Base-by-base conservation (phyloP, 2,888 invertebrate genomes). In the Scaptomyza flava region DNA sequence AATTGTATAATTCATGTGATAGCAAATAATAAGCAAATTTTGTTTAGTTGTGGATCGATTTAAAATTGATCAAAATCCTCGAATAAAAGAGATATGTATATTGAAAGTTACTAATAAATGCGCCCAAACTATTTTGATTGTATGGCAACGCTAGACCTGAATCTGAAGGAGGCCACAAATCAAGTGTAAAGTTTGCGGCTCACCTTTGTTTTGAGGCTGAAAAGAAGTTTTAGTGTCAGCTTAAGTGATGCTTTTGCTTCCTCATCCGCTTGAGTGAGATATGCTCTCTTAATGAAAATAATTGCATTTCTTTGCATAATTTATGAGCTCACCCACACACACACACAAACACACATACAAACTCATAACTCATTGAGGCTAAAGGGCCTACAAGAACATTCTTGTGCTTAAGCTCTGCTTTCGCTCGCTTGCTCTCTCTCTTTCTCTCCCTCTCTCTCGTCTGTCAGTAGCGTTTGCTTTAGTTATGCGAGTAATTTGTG, bases 301-400 rank as follows among this genome's bases (percentile, higher is more conserved):
- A 80, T 87, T 77, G 77, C 74, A 74, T 72, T 73, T 73, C 72
- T 76, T 68, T 73, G 72, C 72, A 85, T 85, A 82, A 84, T 87
- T 87, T 87, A 83, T 72, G 75, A 64, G 59, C 56, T 36, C 52
- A 45, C 43, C 41, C 64, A 45, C 76, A 23, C 71, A 74, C 52
- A 45, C 50, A 47, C n/a, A 43, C 33, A n/a, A n/a, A 53, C 42
- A 47, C 41, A 45, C 59, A 43, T 52, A 42, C 63, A 72, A 51
- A 68, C 56, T 52, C 36, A 60, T 65, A 60, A 65, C 59, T 63
- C 53, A 64, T 33, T 30, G 43, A n/a, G 36, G 23, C 65, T 63
- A 31, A 52, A 63, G 45, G 45, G 52, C 65, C 65, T 64, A 63
- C 52, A 36, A 65, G 3, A 62, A 12, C 3, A 38, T 51, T 38